Conservation (phyloP, 2,113 vertebrate genomes). For the Hirundichthys speculiger region DNA sequence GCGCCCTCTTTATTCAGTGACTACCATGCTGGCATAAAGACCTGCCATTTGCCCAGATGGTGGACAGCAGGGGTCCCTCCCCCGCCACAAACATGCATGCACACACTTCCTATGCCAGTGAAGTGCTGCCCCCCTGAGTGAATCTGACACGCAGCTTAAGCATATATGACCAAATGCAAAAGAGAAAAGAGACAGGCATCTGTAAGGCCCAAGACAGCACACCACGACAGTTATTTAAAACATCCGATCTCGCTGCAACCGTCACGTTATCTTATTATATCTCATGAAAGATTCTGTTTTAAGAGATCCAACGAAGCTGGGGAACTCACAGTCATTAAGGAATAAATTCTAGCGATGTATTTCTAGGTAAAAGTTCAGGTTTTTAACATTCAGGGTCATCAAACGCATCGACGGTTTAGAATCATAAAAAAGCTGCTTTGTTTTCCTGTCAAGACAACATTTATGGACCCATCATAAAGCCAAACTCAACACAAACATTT, state of each 20-base stretch:
- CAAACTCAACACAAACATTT: too few relatives aligned
- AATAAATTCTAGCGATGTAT: too few relatives aligned
- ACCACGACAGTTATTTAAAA: slow-evolving; percentile 1
- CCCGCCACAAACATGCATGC: background rate
- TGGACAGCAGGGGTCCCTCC: slow-evolving; percentile 67
- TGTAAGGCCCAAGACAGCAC: slow-evolving; percentile 14
- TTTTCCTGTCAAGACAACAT: too few relatives aligned
- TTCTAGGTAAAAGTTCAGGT: too few relatives aligned
- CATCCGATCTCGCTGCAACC: slow-evolving; percentile 8
- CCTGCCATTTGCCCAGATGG: slow-evolving; percentile 81
- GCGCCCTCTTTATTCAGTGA: slow-evolving; percentile 68
- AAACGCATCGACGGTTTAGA: too few relatives aligned
- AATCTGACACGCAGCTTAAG: slow-evolving; percentile 60
- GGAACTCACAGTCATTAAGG: too few relatives aligned
- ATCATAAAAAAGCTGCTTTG: too few relatives aligned
- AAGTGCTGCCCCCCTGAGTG: slow-evolving; percentile 66
- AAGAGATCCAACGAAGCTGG: too few relatives aligned
- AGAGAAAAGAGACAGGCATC: slow-evolving; percentile 35
- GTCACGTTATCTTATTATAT: background rate
- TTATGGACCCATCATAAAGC: too few relatives aligned
- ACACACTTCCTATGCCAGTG: slow-evolving; percentile 60
- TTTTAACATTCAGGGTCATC: too few relatives aligned
- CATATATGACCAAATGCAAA: slow-evolving; percentile 43
- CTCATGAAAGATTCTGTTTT: too few relatives aligned
- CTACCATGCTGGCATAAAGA: slow-evolving; percentile 65